Percentiles rank a stretch among this genome's conserved stretches.
Conservation (phyloP, 2,888 invertebrate genomes). For the Aplocera efformata region DNA sequence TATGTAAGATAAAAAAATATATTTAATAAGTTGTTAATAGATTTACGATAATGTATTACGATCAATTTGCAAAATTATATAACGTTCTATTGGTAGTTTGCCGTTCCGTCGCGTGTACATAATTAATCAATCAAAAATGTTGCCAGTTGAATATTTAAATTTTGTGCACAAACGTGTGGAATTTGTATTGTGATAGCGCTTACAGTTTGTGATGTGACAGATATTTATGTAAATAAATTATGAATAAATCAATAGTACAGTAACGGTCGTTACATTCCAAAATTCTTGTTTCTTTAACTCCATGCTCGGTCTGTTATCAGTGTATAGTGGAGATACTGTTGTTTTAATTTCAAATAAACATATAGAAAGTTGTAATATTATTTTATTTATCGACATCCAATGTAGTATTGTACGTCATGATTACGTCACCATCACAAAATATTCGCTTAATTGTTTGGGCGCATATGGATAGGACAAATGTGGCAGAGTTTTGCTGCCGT, state of each 20-base stretch:
- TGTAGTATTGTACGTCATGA: no score
- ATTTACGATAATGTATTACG: constrained; percentile 64
- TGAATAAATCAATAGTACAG: constrained; percentile 44
- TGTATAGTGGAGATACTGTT: constrained; percentile 65
- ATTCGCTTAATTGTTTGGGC: no score
- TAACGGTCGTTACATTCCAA: constrained; percentile 73
- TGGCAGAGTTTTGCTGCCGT: no score
- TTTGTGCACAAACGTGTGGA: constrained; percentile 53
- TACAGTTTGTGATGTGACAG: constrained; percentile 37
- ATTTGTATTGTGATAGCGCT: constrained; percentile 37
- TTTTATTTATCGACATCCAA: constrained; percentile 34
- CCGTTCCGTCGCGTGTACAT: constrained; percentile 18
- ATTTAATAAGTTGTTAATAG: constrained; percentile 78
- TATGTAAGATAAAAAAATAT: constrained; percentile 71
- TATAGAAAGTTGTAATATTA: constrained; percentile 58
- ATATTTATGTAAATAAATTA: constrained; percentile 54
- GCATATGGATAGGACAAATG: no score
- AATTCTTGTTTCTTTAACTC: constrained; percentile 45
- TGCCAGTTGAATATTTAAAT: constrained; percentile 40
- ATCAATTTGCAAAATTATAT: constrained; percentile 67
- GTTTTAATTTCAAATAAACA: constrained; percentile 72
- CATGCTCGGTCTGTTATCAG: constrained; percentile 45
- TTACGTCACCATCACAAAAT: no score
- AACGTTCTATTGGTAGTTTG: constrained; percentile 41
- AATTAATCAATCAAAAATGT: constrained; percentile 29